Evolutionary conservation across 92 coral and sea anemone genomes (phyloP).

Genomic region (Phymanthus crucifer): DNA sequence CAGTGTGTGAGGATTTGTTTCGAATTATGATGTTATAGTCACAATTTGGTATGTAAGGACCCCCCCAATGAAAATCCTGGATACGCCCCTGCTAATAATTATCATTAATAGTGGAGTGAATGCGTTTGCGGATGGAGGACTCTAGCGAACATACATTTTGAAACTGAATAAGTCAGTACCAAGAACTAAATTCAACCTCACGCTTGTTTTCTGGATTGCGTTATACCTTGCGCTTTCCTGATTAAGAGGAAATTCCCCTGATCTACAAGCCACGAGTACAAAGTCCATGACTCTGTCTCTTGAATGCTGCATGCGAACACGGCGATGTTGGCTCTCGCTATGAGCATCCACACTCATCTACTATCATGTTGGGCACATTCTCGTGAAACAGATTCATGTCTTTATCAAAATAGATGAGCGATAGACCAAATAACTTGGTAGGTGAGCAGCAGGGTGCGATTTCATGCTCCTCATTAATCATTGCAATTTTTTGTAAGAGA

Average conservation of each 20-base stretch:
- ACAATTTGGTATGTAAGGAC: no score
- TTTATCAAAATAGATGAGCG: slow-evolving; percentile 59
- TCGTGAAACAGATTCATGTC: slow-evolving; percentile 32
- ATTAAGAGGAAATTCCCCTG: not conserved
- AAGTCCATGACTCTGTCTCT: not conserved
- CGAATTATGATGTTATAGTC: no score
- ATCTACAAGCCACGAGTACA: not conserved
- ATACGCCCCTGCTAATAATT: no score
- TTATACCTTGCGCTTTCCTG: not conserved
- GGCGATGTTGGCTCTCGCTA: not conserved
- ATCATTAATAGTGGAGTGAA: no score
- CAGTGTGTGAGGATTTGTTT: no score
- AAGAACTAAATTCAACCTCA: not conserved
- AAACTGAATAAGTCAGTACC: not conserved
- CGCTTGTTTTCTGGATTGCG: not conserved
- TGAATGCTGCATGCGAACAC: not conserved
- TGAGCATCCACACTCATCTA: slow-evolving; percentile 60
- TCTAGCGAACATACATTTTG: not conserved
- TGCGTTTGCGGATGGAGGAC: no score
- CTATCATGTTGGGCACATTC: slow-evolving; percentile 54
- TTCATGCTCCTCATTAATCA: not conserved
- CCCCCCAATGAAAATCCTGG: no score
- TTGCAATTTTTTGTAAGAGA: slow-evolving; percentile 39
- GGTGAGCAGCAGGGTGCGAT: slow-evolving; percentile 72
- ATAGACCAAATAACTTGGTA: slow-evolving; percentile 43